Base-by-base conservation (phyloP, 2,888 invertebrate species). In the Amblyjoppa proteus region DNA sequence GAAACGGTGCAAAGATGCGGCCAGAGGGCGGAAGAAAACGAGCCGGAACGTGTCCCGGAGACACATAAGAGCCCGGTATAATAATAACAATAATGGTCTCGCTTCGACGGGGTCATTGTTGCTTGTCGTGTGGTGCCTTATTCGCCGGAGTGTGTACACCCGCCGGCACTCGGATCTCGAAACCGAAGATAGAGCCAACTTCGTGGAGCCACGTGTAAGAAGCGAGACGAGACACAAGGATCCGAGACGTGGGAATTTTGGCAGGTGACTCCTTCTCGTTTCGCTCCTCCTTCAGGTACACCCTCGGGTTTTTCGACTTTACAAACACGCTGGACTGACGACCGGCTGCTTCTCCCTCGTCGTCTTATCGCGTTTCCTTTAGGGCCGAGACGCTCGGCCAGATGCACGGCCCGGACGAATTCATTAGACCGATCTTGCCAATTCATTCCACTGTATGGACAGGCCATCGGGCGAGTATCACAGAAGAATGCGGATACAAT, bases 171-270 rank as follows among this genome's bases (percentile, higher is more conserved):
- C 11, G 25, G 58, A 58, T 58, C 25, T 58, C 58, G 58, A 25
- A 58, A 58, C 25, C 58, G 11, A 58, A 58, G 28, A 58, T 58
- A 58, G 58, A 58, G 58, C 28, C 58, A 58, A 28, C 58, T 25
- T 58, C 3, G 45, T 64, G 34, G 6, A 25, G 41, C 69, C 69
- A 20, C 69, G 69, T 41, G 69, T 34, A 38, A 16, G 16, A 41
- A 49, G 45, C 74, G 56, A 61, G 49, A 11, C 58, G 38, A 76
- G 51, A 56, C 45, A 61, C 74, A 25, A 28, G 28, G 58, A 58
- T 58, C 45, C 68, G 73, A 81, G 84, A 84, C 84, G 84, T 84
- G 84, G 84, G 84, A 84, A 84, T 84, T 84, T 84, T 84, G 81
- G 84, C 84, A 84, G 84, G 84, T 84, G 84, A 81, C 80, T 84